Evolutionary conservation across 2,797 vertebrate species (phyloP), one percentile per base, ranked within the genome.

Genomic region (Smutsia temminckii): DNA sequence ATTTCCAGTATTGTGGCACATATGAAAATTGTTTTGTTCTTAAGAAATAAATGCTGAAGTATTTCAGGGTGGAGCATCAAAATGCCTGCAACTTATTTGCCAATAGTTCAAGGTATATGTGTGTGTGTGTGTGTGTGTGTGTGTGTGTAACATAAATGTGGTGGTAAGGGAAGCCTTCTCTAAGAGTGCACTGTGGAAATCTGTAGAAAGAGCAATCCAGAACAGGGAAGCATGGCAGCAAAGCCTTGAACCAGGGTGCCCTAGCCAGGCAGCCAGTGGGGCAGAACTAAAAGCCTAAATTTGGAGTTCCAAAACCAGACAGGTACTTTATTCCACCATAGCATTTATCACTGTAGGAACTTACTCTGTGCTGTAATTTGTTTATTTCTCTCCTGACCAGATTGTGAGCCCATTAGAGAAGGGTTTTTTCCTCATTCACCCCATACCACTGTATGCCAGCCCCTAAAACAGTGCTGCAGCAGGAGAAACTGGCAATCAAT

Each of bases 71-170:
- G 8, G 21, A 61, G 40, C 17, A 27, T 29, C 86, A 69, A n/a
- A 93, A 81, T 21, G 40, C 51, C 21, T 53, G 51, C 11, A 27
- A 77, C 71, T 84, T 75, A 32, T 59, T 89, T 66, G 55, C 49
- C 40, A 37, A 29, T 51, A 40, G 51, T 55, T 83, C 32, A 40
- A 5, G 23, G 11, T 49, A 20, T 12, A 13, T 59, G 57, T 59
- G 57, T 59, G 57, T 59, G 57, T 59, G 57, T 59, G 57, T 59
- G 57, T 12, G 10, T 27, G 57, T 5, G 10, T 12, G 57, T 21
- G 14, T 46, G 69, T 17, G 9, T 46, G 10, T 16, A 72, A 49
- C 9, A 42, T 42, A 42, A 17, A 53, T 0, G 17, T 55, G 2
- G 18, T 57, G 20, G 18, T n/a, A 32, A 40, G n/a, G 29, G 40